These are phyloP conservation scores for Pheosia gnoma DNA, from an alignment of 2,888 invertebrate genomes.

Conservation along the genomic window DNA sequence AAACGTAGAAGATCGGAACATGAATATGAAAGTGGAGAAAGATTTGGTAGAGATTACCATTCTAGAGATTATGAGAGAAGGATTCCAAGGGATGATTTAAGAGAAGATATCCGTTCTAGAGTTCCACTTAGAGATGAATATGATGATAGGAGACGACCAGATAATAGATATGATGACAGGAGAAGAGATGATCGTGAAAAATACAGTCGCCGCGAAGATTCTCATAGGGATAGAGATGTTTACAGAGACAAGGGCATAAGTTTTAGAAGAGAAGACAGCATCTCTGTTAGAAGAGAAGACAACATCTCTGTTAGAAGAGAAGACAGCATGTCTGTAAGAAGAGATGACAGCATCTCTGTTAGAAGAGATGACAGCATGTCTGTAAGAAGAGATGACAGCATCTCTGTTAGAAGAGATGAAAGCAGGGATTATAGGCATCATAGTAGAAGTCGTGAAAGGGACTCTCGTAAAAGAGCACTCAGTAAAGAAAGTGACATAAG, in stretches of 20 bases:
- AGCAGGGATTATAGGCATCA: slow-evolving; percentile 32
- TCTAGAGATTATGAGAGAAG: slow-evolving; percentile 52
- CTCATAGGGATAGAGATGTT: slow-evolving; percentile 41
- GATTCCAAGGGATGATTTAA: slow-evolving; percentile 45
- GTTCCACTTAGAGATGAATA: slow-evolving; percentile 39
- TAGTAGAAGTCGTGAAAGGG: slow-evolving; percentile 66
- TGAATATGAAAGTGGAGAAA: slow-evolving; percentile 47
- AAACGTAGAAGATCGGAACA: slow-evolving; percentile 54
- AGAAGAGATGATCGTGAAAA: slow-evolving; percentile 56
- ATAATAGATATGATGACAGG: slow-evolving; percentile 36
- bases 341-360: background rate
- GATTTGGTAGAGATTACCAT: slow-evolving; percentile 49
- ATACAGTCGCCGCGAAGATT: slow-evolving; percentile 37
- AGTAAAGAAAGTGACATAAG: slow-evolving; percentile 63
- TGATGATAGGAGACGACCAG: slow-evolving; percentile 32
- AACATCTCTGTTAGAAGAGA: no score
- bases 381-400: no score
- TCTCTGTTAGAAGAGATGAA: slow-evolving; percentile 8
- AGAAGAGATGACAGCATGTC: slow-evolving; percentile 8
- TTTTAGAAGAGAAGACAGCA: slow-evolving; percentile 29
- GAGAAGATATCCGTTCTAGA: slow-evolving; percentile 31
- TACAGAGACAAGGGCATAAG: slow-evolving; percentile 46
- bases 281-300: no score
- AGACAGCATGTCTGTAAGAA: no score
- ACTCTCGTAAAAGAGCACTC: slow-evolving; percentile 62